A percentile compares a stretch with the other conserved stretches of the same genome.
Conservation (phyloP, 2,888 invertebrate species). For the Nesidiocoris tenuis region DNA sequence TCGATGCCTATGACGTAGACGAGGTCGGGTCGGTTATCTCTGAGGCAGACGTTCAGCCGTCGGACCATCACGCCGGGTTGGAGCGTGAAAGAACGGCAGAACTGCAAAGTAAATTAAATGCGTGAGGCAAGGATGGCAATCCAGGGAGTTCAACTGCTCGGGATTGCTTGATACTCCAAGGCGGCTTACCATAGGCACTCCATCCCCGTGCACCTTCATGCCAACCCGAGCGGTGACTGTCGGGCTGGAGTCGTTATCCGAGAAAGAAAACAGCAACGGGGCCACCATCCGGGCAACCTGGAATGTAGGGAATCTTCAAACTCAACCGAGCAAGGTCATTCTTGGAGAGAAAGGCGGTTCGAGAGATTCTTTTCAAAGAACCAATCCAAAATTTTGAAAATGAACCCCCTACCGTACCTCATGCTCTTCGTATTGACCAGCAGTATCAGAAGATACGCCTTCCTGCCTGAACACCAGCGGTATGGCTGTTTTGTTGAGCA, state of each 20-base stretch:
- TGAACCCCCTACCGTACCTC: conserved; percentile 65
- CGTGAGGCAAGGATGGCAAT: too few relatives aligned
- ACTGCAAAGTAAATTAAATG: conserved; percentile 47
- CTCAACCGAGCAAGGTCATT: background rate
- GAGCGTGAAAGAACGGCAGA: conserved; percentile 78
- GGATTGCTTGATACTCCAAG: too few relatives aligned
- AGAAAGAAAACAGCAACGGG: conserved; percentile 90
- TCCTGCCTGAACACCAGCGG: conserved; percentile 95
- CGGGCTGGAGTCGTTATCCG: conserved; percentile 82
- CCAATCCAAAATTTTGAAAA: too few relatives aligned
- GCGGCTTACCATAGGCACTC: conserved; percentile 58
- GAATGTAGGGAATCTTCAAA: conserved; percentile 22
- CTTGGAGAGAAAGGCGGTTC: background rate
- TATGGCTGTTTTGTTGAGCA: conserved; percentile 92
- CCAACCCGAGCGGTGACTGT: conserved; percentile 78
- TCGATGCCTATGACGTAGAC: conserved; percentile 86
- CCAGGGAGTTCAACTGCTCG: too few relatives aligned
- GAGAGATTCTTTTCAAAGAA: too few relatives aligned
- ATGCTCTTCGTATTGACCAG: conserved; percentile 92
- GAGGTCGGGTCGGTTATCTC: conserved; percentile 66
- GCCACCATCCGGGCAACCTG: conserved; percentile 80
- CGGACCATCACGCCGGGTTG: conserved; percentile 75
- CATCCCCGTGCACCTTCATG: conserved; percentile 60
- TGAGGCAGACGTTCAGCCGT: conserved; percentile 62
- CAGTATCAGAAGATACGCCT: conserved; percentile 71